Base-by-base conservation (phyloP, 35 echinoderm and acorn worm species). In the Ophioderma brevispina region DNA sequence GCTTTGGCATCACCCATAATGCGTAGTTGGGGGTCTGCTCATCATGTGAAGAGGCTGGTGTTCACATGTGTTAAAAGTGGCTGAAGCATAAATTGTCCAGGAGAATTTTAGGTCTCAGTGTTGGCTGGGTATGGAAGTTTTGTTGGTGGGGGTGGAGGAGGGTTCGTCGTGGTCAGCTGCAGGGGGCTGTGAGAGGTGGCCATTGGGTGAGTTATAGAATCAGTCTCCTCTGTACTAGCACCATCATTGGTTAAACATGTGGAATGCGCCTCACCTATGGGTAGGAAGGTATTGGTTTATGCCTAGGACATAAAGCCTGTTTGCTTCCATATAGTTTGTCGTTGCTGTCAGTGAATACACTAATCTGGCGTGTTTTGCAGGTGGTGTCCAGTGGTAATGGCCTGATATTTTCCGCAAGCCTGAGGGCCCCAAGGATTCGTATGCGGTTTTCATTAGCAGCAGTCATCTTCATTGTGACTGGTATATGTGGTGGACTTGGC, bases 381-480 rank as follows among this genome's bases (percentile, higher is more conserved):
- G 38, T 81, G 25, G 38, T 30, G 0, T 50, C 87, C n/a, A n/a
- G n/a, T n/a, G n/a, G n/a, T n/a, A n/a, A n/a, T n/a, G n/a, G n/a
- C n/a, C n/a, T n/a, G n/a, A n/a, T n/a, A 0, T 3, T 36, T 8
- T 80, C 13, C 36, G 79, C 64, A 0, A 75, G 55, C 30, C 77
- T 32, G 0, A 87, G 35, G 35, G 91, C 91, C 36, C 91, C 80
- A 49, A 39, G 80, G 80, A 39, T 39, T n/a, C 35, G 46, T 28
- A 37, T 86, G 31, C 90, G 33, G 33, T 55, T 13, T 23, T 92
- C 39, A 40, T 92, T 86, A 30, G 83, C 89, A 75, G 82, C 81
- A 77, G 80, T 91, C 80, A 91, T 91, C 31, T 76, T 84, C 80
- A 91, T 91, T 18, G 89, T 84, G 80, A 91, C 89, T 38, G 81